Conservation (phyloP, 2,797 vertebrate species). For the Malacoctenus gilli region DNA sequence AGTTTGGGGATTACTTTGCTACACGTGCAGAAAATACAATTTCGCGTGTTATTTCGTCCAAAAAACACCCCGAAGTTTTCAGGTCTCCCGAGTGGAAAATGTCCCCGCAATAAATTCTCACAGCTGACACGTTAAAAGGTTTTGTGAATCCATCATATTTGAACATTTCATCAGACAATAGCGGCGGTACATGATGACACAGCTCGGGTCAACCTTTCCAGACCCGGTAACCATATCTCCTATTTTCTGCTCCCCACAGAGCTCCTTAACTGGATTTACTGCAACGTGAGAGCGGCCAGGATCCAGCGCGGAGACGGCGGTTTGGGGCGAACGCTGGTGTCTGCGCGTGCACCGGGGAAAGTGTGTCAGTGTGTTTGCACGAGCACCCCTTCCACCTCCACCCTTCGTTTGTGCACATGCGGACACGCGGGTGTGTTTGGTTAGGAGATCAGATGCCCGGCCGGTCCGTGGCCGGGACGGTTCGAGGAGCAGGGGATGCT, state of each 20-base stretch:
- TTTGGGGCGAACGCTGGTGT: constrained; percentile 36
- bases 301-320: constrained; percentile 59
- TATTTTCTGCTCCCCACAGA: constrained; percentile 69
- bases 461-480: constrained; percentile 61
- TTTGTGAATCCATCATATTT: constrained; percentile 71
- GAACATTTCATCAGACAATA: constrained; percentile 74
- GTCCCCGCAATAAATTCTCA: constrained; percentile 57
- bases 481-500: constrained; percentile 60
- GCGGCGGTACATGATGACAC: constrained; percentile 66
- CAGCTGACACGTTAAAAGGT: constrained; percentile 56
- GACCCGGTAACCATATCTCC: constrained; percentile 73
- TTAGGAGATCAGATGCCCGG: constrained; percentile 70
- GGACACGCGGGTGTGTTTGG: constrained; percentile 44
- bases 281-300: constrained; percentile 74
- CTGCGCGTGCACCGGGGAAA: constrained; percentile 2
- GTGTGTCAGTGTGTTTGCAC: constrained; percentile 4
- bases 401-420: constrained; percentile 12
- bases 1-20: too few species aligned
- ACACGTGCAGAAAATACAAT: too few species aligned
- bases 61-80: constrained; percentile 6
- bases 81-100: constrained; percentile 44
- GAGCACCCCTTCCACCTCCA: too few species aligned
- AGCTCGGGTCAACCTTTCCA: constrained; percentile 75
- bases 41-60: too few species aligned
- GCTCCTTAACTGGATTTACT: constrained; percentile 76